Base-by-base conservation (phyloP, 2,113 vertebrate species). In the Thryonomys swinderianus region DNA sequence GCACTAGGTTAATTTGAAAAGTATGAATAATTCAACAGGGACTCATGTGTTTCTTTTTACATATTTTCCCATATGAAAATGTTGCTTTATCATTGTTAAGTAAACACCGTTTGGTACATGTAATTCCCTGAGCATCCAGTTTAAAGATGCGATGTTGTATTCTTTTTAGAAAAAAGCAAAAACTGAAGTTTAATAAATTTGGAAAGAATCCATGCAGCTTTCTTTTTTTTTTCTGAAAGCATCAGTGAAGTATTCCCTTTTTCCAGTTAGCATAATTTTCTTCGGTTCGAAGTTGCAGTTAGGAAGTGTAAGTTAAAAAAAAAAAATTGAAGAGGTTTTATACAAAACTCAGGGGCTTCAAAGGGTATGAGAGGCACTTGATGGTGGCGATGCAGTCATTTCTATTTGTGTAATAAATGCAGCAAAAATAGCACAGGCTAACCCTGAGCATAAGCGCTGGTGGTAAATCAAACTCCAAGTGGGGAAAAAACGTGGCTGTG, bases 21-120 rank as follows among this genome's bases (percentile, higher is more conserved):
- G 48, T 42, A 90, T 85, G 76, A 93, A 84, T 95, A 95, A 95
- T 96, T 95, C 62, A 94, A 85, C 40, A 86, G 2, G 76, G 76
- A 95, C 32, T 48, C 69, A 45, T 32, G 9, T n/a, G 27, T 82
- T 94, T 91, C 23, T 96, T 90, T 81, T 66, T 85, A 86, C 2
- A 1, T 34, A 71, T 89, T 93, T 95, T 85, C 57, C 17, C 20
- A 30, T 40, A 71, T 81, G 48, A 91, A 90, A 93, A 73, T 42
- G 4, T 48, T 81, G 53, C 66, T 86, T 95, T 87, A 51, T 93
- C 37, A 62, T 88, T 86, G 74, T 78, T 84, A 85, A 78, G 53
- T 51, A n/a, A 95, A 88, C 9, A n/a, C 42, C 2, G n/a, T 32
- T 25, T 61, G 62, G 40, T 53, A 20, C 5, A 3, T 34, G 51